Percentiles rank a stretch among this genome's conserved stretches.
These are phyloP conservation scores for Meles meles DNA, from an alignment of 2,113 vertebrate genomes.

Conservation along the genomic window DNA sequence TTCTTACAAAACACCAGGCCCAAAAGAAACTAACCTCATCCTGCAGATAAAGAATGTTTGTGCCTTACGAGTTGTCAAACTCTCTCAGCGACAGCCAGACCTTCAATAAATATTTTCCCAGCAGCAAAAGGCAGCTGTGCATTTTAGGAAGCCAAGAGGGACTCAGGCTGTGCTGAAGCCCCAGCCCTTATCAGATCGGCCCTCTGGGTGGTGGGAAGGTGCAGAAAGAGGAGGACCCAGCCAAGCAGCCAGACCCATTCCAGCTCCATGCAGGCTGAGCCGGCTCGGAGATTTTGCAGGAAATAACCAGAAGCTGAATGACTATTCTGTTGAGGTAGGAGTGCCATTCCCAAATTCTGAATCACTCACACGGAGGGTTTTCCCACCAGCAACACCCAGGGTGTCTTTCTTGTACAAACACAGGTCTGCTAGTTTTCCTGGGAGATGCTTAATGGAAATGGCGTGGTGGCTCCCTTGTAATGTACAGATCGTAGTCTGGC, in stretches of 20 bases:
- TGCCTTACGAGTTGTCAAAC: neutral
- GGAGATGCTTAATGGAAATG: neutral
- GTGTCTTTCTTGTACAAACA: neutral
- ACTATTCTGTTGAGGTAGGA: neutral
- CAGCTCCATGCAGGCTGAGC: neutral
- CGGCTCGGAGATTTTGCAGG: neutral
- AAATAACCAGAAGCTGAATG: neutral
- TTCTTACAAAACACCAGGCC: conserved; percentile 39
- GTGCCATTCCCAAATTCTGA: neutral
- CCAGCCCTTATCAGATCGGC: too few species aligned
- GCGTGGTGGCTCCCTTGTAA: neutral
- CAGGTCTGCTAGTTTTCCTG: neutral
- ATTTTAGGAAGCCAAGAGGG: neutral
- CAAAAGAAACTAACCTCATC: conserved; percentile 62
- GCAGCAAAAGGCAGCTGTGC: neutral
- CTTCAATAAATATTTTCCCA: neutral
- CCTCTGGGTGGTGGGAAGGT: neutral
- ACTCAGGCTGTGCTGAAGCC: rapidly evolving
- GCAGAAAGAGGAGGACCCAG: neutral
- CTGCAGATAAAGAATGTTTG: conserved; percentile 68
- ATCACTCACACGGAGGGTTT: neutral
- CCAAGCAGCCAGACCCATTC: neutral
- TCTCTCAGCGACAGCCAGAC: neutral
- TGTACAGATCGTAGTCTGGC: neutral
- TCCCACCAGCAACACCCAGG: neutral